Conservation (phyloP, 2,888 invertebrate species). For the Harpalus rubripes region DNA sequence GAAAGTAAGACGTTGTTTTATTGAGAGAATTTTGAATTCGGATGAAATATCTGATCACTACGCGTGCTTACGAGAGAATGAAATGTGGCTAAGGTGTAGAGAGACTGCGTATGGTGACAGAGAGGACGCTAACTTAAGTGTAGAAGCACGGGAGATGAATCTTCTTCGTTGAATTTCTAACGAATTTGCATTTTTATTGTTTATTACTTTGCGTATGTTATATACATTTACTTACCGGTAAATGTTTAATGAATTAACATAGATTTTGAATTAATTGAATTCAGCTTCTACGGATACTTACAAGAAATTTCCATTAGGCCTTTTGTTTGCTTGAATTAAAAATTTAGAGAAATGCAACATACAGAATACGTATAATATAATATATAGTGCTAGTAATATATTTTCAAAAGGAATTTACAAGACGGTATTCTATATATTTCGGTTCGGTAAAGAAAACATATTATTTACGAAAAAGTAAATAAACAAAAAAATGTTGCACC, state of each 20-base stretch:
- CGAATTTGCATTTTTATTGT: neutral
- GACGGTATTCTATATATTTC: too few relatives aligned
- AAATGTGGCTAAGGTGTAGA: neutral
- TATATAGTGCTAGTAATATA: too few relatives aligned
- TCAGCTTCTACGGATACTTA: neutral
- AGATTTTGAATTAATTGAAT: neutral
- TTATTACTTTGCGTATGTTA: neutral
- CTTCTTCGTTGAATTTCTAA: neutral
- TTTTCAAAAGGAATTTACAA: too few relatives aligned
- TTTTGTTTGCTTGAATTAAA: neutral
- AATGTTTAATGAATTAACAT: neutral
- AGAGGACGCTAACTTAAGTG: neutral
- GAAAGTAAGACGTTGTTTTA: neutral
- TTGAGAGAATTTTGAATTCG: constrained; percentile 2
- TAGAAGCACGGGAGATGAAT: neutral
- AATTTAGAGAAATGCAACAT: neutral
- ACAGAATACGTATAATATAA: neutral
- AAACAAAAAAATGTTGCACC: neutral
- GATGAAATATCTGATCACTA: neutral
- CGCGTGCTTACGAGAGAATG: neutral
- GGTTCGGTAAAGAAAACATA: too few relatives aligned
- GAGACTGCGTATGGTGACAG: neutral
- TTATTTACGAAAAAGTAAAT: too few relatives aligned
- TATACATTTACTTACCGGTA: neutral
- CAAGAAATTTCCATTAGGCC: neutral